A percentile compares a stretch with the other conserved stretches of the same genome.
Conservation (phyloP, 2,113 vertebrate genomes). For the Alligator mississippiensis region DNA sequence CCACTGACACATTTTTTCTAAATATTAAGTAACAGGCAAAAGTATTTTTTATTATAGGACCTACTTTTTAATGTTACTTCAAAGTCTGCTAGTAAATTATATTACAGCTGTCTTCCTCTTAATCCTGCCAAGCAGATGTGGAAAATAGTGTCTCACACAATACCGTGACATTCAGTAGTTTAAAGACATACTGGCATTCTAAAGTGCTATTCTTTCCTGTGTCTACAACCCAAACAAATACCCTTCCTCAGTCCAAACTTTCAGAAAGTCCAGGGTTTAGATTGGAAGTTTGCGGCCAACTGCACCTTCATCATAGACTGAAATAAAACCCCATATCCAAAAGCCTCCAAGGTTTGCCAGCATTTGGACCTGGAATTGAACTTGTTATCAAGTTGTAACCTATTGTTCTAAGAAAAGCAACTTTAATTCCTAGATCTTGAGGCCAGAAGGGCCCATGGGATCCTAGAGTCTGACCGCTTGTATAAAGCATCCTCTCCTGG, state of each 20-base stretch:
- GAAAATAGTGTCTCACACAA: not conserved
- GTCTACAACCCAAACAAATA: not conserved
- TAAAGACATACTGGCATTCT: slow-evolving; percentile 23
- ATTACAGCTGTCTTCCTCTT: slow-evolving; percentile 4
- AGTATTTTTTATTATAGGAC: slow-evolving; percentile 23
- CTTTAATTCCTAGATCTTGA: not conserved
- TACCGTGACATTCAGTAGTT: not conserved
- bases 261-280: not conserved
- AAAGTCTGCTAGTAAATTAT: not conserved
- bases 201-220: not conserved
- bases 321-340: not conserved
- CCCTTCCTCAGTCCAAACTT: not conserved
- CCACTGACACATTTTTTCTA: not conserved
- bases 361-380: not conserved
- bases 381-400: not conserved
- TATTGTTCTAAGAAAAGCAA: not conserved
- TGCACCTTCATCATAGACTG: not conserved
- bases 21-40: slow-evolving; percentile 34
- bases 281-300: not conserved
- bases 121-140: slow-evolving; percentile 38
- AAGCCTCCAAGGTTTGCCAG: not conserved
- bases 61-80: not conserved
- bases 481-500: too few species aligned
- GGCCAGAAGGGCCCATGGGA: not conserved
- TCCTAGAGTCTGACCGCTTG: not conserved